Conservation (phyloP, 2,888 invertebrate species). For the Arge pagana region DNA sequence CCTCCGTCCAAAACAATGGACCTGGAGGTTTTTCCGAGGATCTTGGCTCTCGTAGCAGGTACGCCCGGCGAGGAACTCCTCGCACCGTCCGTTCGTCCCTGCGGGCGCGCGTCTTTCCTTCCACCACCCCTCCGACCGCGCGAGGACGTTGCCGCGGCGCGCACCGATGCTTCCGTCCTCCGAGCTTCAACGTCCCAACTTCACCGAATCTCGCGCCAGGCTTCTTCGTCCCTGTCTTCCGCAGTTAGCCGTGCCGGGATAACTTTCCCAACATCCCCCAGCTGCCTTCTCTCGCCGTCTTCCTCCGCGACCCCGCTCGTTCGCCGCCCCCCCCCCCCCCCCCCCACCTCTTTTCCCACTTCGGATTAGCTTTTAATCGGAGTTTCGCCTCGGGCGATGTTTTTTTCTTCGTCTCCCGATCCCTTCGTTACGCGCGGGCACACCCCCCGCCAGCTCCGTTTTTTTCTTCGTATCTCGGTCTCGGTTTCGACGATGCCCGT, state of each 20-base stretch:
- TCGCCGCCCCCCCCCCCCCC: background rate
- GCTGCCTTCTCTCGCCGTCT: constrained; percentile 6
- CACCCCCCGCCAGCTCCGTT: too few species aligned
- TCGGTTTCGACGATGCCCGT: too few species aligned
- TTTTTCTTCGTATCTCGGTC: too few species aligned
- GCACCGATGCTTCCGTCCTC: constrained; percentile 13
- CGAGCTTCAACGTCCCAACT: constrained; percentile 23
- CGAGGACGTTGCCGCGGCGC: constrained; percentile 17
- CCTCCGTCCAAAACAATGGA: too few species aligned
- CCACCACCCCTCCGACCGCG: constrained; percentile 13
- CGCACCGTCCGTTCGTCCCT: too few species aligned
- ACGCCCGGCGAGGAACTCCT: too few species aligned
- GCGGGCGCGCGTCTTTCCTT: constrained; percentile 5
- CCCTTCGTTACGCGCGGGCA: too few species aligned
- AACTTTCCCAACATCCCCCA: constrained; percentile 19
- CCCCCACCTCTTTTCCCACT: constrained; percentile 34
- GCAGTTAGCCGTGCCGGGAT: constrained; percentile 13
- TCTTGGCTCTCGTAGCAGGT: too few species aligned
- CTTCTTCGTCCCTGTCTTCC: constrained; percentile 24
- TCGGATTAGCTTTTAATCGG: constrained; percentile 53
- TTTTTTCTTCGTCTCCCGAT: constrained; percentile 17
- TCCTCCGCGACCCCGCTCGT: too few species aligned
- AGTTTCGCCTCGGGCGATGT: constrained; percentile 16
- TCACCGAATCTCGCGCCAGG: constrained; percentile 20
- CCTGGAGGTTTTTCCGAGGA: too few species aligned